Percentiles rank a stretch among this genome's conserved stretches.
Conservation (phyloP, 2,797 vertebrate genomes). For the Octomys mimax region DNA sequence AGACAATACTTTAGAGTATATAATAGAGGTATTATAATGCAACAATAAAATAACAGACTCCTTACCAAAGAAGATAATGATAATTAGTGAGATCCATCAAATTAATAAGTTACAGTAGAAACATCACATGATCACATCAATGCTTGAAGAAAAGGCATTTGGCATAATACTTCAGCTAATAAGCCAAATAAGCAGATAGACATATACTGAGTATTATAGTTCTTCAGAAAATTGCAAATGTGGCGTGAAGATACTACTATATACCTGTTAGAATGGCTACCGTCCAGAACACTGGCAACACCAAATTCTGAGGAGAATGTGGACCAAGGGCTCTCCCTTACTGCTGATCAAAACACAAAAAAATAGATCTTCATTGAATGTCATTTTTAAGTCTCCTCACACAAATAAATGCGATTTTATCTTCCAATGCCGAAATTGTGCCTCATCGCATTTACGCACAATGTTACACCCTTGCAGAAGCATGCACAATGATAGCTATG, state of each 20-base stretch:
- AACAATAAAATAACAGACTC: not conserved
- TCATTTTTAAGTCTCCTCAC: not conserved
- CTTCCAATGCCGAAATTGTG: not conserved
- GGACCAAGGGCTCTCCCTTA: not conserved
- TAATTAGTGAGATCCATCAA: not conserved
- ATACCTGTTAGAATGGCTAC: not conserved
- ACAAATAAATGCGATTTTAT: not conserved
- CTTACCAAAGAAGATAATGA: not conserved
- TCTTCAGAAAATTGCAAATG: not conserved
- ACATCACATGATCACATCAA: not conserved
- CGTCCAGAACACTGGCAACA: not conserved
- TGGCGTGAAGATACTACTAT: not conserved
- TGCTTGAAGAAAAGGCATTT: not conserved
- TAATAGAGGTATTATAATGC: not conserved
- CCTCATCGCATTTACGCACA: not conserved
- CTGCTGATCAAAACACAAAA: not conserved
- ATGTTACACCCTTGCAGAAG: not conserved
- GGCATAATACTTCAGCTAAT: not conserved
- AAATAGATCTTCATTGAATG: not conserved
- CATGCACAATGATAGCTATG: not conserved
- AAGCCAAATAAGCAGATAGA: not conserved
- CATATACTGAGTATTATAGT: not conserved
- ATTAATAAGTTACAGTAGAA: not conserved
- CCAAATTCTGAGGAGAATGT: not conserved
- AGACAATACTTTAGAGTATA: not conserved